Evolutionary conservation across 2,797 vertebrate genomes (phyloP).

Genomic region (Mus minutoides): DNA sequence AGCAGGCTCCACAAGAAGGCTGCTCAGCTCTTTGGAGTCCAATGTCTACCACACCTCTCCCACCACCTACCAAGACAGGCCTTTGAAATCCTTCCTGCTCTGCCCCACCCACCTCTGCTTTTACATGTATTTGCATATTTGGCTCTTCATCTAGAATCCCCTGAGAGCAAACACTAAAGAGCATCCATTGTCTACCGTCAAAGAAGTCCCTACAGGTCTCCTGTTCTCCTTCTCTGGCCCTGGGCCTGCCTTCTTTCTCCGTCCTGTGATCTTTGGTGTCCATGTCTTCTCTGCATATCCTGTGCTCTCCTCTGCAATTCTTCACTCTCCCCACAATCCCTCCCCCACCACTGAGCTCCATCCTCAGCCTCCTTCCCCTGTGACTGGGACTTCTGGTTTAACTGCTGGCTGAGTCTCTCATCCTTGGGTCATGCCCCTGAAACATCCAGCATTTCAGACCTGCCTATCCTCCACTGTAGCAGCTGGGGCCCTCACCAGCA

Average conservation of each 20-base stretch:
- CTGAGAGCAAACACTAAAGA: neutral
- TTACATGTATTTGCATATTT: conserved; percentile 56
- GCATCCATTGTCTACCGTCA: neutral
- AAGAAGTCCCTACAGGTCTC: neutral
- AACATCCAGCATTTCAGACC: neutral
- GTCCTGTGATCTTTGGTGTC: neutral
- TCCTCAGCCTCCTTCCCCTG: neutral
- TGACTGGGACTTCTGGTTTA: neutral
- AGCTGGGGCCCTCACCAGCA: neutral
- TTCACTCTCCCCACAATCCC: neutral
- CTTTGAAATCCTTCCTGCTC: conserved; percentile 16
- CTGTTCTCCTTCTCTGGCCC: neutral
- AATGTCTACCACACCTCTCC: neutral
- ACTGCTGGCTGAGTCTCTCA: neutral
- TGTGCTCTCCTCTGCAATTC: neutral
- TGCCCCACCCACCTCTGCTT: neutral
- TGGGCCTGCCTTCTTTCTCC: neutral
- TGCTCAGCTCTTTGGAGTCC: neutral
- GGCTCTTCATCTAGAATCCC: neutral
- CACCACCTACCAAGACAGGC: neutral
- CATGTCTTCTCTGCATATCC: fast-evolving
- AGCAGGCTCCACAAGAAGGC: conserved; percentile 48
- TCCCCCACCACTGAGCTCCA: neutral
- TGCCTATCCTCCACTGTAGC: neutral
- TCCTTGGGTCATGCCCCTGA: neutral